Percentiles rank a stretch among this genome's conserved stretches.
Conservation (phyloP, 2,888 invertebrate genomes). For the Erynnis tages region DNA sequence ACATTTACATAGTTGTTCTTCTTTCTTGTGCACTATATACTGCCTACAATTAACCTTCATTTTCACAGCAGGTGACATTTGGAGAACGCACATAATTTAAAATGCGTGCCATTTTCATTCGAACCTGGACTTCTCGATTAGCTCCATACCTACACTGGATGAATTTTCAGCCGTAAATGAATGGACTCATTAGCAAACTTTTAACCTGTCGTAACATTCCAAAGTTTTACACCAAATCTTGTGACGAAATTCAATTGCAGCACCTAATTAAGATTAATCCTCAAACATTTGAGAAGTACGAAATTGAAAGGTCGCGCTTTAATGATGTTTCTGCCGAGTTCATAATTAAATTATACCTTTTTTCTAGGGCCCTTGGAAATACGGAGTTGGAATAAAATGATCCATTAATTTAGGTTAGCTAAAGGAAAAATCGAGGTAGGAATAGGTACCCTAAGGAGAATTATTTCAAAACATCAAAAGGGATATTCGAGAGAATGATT, state of each 20-base stretch:
- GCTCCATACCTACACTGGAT: too few relatives aligned
- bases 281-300: neutral
- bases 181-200: neutral
- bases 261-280: neutral
- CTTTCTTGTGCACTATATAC: too few relatives aligned
- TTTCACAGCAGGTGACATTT: too few relatives aligned
- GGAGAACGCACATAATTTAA: too few relatives aligned
- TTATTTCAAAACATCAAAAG: too few relatives aligned
- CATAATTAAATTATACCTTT: slow-evolving; percentile 1
- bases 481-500: neutral
- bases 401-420: neutral
- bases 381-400: neutral
- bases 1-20: too few relatives aligned
- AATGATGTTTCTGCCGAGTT: slow-evolving; percentile 2
- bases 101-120: too few relatives aligned
- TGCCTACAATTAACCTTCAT: too few relatives aligned
- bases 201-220: neutral
- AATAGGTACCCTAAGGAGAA: too few relatives aligned
- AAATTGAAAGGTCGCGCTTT: neutral
- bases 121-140: too few relatives aligned
- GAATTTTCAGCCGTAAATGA: too few relatives aligned
- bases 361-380: neutral
- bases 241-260: neutral
- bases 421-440: neutral
- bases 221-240: neutral